These are phyloP conservation scores for Armadillidium nasatum DNA, from an alignment of 1,140 invertebrate genomes.

Conservation along the genomic window DNA sequence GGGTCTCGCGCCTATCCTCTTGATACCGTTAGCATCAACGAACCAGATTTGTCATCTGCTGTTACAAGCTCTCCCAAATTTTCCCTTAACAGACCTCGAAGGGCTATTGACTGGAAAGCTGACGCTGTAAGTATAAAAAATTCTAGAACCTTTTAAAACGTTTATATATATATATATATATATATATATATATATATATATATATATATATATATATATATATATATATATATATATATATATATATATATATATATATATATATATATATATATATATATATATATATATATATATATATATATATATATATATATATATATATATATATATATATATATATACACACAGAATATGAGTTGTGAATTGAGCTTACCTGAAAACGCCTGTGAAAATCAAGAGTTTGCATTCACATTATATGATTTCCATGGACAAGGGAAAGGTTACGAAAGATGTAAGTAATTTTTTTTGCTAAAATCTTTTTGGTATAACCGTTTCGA, in stretches of 20 bases:
- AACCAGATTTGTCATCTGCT: neutral
- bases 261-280: too few species aligned
- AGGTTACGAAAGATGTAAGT: neutral
- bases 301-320: too few species aligned
- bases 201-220: too few species aligned
- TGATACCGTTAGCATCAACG: neutral
- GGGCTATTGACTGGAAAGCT: neutral
- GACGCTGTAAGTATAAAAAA: too few species aligned
- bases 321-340: too few species aligned
- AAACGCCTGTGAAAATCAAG: neutral
- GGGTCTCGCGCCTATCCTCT: neutral
- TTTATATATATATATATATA: neutral
- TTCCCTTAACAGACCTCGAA: neutral
- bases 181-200: conserved; percentile 2
- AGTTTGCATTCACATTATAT: neutral
- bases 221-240: too few species aligned
- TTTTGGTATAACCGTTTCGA: too few species aligned
- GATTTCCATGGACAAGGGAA: neutral
- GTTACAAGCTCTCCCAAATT: neutral
- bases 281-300: too few species aligned
- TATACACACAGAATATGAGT: neutral
- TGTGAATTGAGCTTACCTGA: neutral
- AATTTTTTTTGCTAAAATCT: too few species aligned
- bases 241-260: too few species aligned
- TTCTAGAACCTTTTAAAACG: neutral